A percentile compares a stretch with the other conserved stretches of the same genome.
Conservation (phyloP, 1,140 invertebrate species). For the Drosophila takahashii region DNA sequence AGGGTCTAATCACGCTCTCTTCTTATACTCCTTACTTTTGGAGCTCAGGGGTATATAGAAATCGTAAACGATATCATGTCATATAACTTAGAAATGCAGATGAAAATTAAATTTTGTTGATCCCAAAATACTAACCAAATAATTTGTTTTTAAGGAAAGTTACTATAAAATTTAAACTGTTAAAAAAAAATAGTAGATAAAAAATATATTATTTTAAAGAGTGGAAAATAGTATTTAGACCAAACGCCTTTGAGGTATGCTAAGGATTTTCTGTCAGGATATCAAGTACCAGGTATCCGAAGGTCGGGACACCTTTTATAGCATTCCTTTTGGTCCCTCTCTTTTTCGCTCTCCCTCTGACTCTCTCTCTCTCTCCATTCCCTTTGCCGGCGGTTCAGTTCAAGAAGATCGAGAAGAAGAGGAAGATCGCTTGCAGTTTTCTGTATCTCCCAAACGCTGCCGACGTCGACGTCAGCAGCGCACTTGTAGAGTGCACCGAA, state of each 20-base stretch:
- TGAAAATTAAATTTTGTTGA: no score
- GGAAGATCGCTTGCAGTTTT: conserved; percentile 44
- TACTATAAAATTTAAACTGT: no score
- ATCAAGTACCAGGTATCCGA: not conserved
- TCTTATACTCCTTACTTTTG: not conserved
- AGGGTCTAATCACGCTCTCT: conserved; percentile 8
- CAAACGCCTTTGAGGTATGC: not conserved
- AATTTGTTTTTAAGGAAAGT: no score
- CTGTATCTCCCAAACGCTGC: conserved; percentile 43
- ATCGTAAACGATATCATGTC: not conserved
- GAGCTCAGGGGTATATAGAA: not conserved
- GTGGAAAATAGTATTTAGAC: no score
- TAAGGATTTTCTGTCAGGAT: not conserved
- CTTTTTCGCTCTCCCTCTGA: not conserved
- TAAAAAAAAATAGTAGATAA: no score
- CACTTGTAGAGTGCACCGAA: conserved; percentile 50
- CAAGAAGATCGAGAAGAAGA: conserved; percentile 34
- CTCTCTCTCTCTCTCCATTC: not conserved
- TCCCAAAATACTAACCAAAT: no score
- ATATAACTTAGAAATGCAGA: no score
- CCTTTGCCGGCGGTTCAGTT: conserved; percentile 22
- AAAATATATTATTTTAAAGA: no score
- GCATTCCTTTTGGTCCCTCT: not conserved
- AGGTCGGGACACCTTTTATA: not conserved
- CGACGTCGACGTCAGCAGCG: conserved; percentile 18